Conservation (phyloP, 2,113 vertebrate species). For the Myodes glareolus region DNA sequence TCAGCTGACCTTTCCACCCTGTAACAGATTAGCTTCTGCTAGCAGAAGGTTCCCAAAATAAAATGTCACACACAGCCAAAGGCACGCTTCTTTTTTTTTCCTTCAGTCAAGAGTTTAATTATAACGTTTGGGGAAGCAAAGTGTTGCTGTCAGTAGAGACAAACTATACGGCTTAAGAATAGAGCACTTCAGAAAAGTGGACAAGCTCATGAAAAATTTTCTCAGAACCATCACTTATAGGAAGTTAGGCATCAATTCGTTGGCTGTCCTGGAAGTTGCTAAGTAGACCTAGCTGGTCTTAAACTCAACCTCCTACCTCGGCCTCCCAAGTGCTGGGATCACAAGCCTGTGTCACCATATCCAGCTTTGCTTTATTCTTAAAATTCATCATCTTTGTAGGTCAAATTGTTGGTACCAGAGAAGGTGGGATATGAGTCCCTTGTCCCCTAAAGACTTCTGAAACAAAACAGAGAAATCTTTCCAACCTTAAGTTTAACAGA, state of each 20-base stretch:
- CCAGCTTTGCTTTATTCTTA: not conserved
- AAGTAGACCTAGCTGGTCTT: no score
- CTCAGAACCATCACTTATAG: slow-evolving; percentile 55
- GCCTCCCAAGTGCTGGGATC: not conserved
- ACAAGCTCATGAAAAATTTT: slow-evolving; percentile 40
- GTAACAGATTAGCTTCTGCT: slow-evolving; percentile 25
- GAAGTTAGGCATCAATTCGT: slow-evolving; percentile 52
- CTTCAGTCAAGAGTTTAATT: slow-evolving; percentile 58
- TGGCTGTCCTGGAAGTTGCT: not conserved
- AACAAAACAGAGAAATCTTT: slow-evolving; percentile 14
- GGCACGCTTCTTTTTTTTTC: slow-evolving; percentile 18
- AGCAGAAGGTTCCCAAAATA: slow-evolving; percentile 45
- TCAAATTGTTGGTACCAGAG: not conserved
- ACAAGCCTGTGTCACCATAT: not conserved
- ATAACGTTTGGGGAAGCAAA: slow-evolving; percentile 26
- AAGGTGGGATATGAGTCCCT: not conserved
- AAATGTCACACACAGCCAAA: slow-evolving; percentile 59
- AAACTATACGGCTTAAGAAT: not conserved
- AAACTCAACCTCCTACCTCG: not conserved
- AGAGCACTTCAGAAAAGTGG: not conserved
- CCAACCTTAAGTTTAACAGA: not conserved
- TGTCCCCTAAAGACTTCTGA: not conserved
- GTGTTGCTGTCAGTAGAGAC: not conserved
- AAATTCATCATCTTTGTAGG: slow-evolving; percentile 29
- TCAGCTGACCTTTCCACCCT: slow-evolving; percentile 53